A percentile compares a stretch with the other conserved stretches of the same genome.
These are phyloP conservation scores for Rhabdomys pumilio DNA, from an alignment of 2,797 vertebrate genomes.

Conservation along the genomic window DNA sequence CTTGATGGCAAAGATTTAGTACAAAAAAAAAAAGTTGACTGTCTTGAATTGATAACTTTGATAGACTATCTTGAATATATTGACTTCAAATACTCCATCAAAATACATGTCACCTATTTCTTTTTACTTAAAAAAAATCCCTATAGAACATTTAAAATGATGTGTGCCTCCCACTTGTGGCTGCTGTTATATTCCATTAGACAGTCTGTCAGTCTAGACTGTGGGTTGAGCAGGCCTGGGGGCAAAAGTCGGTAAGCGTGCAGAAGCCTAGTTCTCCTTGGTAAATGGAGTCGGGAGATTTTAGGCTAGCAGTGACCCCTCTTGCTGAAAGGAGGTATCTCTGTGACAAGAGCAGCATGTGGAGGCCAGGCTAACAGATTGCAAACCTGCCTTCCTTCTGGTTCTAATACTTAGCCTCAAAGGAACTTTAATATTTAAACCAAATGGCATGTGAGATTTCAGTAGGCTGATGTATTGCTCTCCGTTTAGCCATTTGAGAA, in stretches of 20 bases:
- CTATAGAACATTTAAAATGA: background rate
- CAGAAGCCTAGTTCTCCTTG: background rate
- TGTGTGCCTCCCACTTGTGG: background rate
- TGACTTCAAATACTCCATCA: background rate
- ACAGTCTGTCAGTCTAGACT: background rate
- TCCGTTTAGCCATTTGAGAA: constrained; percentile 69
- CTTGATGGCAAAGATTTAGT: background rate
- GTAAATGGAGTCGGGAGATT: background rate
- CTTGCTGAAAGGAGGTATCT: constrained; percentile 66
- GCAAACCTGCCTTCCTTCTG: constrained; percentile 77
- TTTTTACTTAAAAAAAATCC: constrained; percentile 6
- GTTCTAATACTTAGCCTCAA: constrained; percentile 83
- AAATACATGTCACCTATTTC: constrained; percentile 36
- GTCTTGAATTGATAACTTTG: background rate
- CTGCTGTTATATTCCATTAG: background rate
- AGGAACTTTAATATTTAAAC: constrained; percentile 82
- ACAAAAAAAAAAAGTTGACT: background rate
- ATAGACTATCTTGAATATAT: background rate
- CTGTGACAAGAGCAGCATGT: constrained; percentile 9
- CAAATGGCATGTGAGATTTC: constrained; percentile 74
- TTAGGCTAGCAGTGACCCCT: constrained; percentile 62
- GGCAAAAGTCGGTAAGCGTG: background rate
- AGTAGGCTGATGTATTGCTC: constrained; percentile 69
- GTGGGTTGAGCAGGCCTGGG: background rate
- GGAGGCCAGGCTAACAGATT: constrained; percentile 57